phyloP scores from a whole-genome alignment of 2,888 invertebrate species.

The Tenodera sinensis region DNA sequence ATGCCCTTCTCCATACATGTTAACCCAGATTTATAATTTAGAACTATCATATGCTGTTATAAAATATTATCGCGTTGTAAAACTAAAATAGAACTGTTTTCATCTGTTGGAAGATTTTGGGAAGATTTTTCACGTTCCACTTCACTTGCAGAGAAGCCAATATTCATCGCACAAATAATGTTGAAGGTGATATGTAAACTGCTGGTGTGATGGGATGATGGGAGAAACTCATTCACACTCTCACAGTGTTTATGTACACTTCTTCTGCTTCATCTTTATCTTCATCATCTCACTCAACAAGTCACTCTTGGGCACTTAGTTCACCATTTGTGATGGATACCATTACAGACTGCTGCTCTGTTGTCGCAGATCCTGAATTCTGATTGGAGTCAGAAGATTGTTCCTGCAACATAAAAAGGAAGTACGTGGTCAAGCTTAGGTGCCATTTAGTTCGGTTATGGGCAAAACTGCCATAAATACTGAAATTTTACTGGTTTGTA shows the following conservation, averaged over 20 bases:
- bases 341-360: slow-evolving; percentile 21
- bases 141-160: background rate
- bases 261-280: background rate
- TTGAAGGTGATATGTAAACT: background rate
- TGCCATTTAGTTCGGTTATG: background rate
- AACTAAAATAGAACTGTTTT: background rate
- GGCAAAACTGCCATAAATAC: too few species aligned
- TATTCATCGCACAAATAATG: background rate
- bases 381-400: slow-evolving; percentile 19
- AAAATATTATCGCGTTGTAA: background rate
- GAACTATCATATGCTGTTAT: background rate
- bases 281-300: background rate
- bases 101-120: background rate
- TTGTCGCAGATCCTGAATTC: slow-evolving; percentile 4
- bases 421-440: background rate
- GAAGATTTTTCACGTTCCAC: background rate
- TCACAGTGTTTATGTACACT: background rate
- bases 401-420: slow-evolving; percentile 18
- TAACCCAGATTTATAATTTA: background rate
- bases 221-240: background rate
- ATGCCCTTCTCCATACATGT: background rate
- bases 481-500: too few species aligned
- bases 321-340: slow-evolving; percentile 29
- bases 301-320: slow-evolving; percentile 28
- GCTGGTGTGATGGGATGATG: background rate